phyloP scores from a whole-genome alignment of 2,113 vertebrate species.

The Chaenogobius annularis region DNA sequence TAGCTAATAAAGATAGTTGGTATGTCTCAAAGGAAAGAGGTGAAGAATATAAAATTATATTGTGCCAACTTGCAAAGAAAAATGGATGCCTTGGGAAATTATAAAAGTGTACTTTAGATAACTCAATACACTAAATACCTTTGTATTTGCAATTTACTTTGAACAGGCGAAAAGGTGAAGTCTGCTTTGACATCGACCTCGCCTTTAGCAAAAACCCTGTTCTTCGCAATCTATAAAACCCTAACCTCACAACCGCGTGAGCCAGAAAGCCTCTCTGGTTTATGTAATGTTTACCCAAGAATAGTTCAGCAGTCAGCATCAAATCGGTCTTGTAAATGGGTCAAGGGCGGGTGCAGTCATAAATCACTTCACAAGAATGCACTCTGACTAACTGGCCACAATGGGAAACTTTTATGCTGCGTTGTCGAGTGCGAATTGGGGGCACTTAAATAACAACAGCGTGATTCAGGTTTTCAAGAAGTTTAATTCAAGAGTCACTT shows the following conservation, averaged over 20 bases:
- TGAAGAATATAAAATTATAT: background rate
- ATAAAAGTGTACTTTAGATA: background rate
- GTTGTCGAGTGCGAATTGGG: conserved; percentile 15
- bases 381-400: conserved; percentile 14
- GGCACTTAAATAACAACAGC: conserved; percentile 6
- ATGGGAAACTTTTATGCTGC: conserved; percentile 37
- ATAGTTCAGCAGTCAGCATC: conserved; percentile 64
- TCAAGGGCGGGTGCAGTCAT: conserved; percentile 45
- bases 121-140: background rate
- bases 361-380: conserved; percentile 50
- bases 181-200: conserved; percentile 15
- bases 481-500: conserved; percentile 1
- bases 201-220: conserved; percentile 21
- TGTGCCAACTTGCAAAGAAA: background rate
- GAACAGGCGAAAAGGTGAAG: conserved; percentile 20
- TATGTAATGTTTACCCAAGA: conserved; percentile 65
- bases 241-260: conserved; percentile 40
- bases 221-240: conserved; percentile 57
- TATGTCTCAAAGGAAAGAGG: background rate
- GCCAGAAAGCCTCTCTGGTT: conserved; percentile 52
- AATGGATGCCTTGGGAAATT: background rate
- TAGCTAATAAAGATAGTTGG: background rate
- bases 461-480: conserved; percentile 13
- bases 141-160: background rate
- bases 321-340: conserved; percentile 57